Conservation (phyloP, 1,140 invertebrate genomes). For the Oscheius sp. region DNA sequence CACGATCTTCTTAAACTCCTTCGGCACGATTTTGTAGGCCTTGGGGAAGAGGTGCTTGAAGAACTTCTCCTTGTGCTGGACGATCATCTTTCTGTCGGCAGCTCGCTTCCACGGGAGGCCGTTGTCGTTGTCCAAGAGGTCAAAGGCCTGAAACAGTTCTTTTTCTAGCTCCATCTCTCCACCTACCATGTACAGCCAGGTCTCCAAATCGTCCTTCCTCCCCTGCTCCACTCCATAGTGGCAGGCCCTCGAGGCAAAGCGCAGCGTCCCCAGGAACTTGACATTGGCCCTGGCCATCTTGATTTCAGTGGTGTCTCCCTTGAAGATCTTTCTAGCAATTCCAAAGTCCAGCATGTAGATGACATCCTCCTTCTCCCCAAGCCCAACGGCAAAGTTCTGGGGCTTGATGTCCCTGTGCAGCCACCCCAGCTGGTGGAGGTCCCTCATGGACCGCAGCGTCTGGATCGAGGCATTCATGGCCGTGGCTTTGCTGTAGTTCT, state of each 20-base stretch:
- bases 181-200: too few relatives aligned
- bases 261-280: too few relatives aligned
- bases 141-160: neutral
- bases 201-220: too few relatives aligned
- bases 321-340: too few relatives aligned
- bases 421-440: slow-evolving; percentile 32
- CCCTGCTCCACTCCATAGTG: too few relatives aligned
- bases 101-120: neutral
- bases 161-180: too few relatives aligned
- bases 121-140: neutral
- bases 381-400: slow-evolving; percentile 13
- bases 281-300: too few relatives aligned
- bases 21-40: neutral
- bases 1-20: neutral
- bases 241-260: too few relatives aligned
- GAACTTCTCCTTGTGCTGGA: neutral
- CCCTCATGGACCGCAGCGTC: slow-evolving; percentile 20
- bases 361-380: neutral
- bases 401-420: slow-evolving; percentile 37
- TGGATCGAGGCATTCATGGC: slow-evolving; percentile 20
- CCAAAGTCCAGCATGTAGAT: slow-evolving; percentile 36
- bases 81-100: neutral
- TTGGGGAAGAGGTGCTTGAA: neutral
- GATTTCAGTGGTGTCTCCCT: too few relatives aligned
- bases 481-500: slow-evolving; percentile 20